Conservation (phyloP, 2,113 vertebrate genomes). For the Tricholaema leucomelas region DNA sequence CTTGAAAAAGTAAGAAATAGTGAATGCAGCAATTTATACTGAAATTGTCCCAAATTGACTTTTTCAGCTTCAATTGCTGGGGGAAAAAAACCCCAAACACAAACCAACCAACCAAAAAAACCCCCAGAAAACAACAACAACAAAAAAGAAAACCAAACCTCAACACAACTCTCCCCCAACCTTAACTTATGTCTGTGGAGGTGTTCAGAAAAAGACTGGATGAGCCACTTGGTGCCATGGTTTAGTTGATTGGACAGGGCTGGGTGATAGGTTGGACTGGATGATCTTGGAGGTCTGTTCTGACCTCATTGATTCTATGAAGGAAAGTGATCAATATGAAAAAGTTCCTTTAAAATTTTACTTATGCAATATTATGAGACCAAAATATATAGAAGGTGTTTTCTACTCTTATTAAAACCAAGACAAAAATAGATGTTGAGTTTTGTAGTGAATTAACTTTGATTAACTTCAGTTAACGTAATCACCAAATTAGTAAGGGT, state of each 20-base stretch:
- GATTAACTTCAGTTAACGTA: neutral
- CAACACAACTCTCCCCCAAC: rapidly evolving
- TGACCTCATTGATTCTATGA: no score
- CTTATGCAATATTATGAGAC: neutral
- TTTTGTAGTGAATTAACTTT: neutral
- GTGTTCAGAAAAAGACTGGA: no score
- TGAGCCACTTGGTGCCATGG: no score
- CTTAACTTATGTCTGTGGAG: no score
- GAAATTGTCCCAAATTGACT: neutral
- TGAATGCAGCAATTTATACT: neutral
- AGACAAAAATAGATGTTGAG: neutral
- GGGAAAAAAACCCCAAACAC: no score
- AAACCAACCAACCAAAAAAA: neutral
- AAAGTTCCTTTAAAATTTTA: neutral
- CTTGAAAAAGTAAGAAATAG: neutral
- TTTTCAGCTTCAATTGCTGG: neutral
- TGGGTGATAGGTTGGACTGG: no score
- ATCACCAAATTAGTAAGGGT: neutral
- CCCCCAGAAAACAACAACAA: no score
- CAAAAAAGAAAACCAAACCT: neutral
- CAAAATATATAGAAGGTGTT: neutral
- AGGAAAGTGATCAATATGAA: neutral
- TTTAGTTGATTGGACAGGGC: no score
- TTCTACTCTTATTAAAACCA: neutral
- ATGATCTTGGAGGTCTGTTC: no score